phyloP scores from a whole-genome alignment of 2,113 vertebrate genomes.

The Xerus inauris region DNA sequence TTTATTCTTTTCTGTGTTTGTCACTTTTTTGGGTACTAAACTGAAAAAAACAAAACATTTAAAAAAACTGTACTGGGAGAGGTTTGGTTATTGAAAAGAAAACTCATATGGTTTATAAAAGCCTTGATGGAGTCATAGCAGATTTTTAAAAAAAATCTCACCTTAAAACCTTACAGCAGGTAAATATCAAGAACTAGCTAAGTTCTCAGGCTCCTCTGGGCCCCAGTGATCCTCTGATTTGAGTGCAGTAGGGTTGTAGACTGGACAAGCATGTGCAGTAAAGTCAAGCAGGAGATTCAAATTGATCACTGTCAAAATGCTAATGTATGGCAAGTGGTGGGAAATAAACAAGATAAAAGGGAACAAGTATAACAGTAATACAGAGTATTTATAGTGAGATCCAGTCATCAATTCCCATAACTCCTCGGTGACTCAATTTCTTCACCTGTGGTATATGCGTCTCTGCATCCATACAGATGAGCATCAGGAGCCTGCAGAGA shows the following conservation, averaged over 20 bases:
- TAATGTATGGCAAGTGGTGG: neutral
- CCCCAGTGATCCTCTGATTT: neutral
- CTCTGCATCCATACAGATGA: neutral
- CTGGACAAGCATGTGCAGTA: neutral
- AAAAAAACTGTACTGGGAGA: neutral
- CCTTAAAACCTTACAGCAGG: neutral
- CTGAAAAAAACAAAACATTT: neutral
- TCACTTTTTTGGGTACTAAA: neutral
- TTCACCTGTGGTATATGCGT: neutral
- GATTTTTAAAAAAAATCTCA: neutral
- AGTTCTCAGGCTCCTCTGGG: neutral
- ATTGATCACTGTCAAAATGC: neutral
- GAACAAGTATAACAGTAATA: neutral
- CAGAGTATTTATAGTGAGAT: constrained; percentile 50
- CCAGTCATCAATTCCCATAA: constrained; percentile 14
- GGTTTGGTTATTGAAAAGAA: neutral
- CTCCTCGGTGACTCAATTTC: neutral
- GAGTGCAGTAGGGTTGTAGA: neutral
- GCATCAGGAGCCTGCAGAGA: neutral
- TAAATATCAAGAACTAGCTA: neutral
- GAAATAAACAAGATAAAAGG: constrained; percentile 61
- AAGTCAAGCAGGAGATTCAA: neutral
- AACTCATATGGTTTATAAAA: neutral
- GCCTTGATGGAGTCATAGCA: neutral
- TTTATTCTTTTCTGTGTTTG: neutral